Evolutionary conservation across 30 jellyfish, hydroid and myxozoan species (phyloP).

Genomic region (Kudoa iwatai): DNA sequence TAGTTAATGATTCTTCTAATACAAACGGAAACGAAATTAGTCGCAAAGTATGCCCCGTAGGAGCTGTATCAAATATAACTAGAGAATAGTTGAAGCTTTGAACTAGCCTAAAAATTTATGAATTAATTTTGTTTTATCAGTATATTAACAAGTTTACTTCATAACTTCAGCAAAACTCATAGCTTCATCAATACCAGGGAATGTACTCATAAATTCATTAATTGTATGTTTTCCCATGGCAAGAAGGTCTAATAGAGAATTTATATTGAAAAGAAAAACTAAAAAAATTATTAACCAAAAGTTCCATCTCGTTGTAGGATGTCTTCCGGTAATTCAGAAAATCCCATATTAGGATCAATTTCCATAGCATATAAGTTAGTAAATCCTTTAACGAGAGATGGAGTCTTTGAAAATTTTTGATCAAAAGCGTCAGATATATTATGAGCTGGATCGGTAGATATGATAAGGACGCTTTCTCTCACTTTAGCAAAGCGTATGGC

Average conservation of each 20-base stretch:
- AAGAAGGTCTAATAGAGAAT: too few species aligned
- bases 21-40: slow-evolving; percentile 44
- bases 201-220: slow-evolving; percentile 24
- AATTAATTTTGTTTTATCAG: too few species aligned
- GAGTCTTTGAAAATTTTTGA: slow-evolving; percentile 48
- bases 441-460: slow-evolving; percentile 89
- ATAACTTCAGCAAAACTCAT: slow-evolving; percentile 84
- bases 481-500: slow-evolving; percentile 29
- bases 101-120: too few species aligned
- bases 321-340: not conserved
- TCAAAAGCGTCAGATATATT: slow-evolving; percentile 78
- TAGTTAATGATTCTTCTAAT: slow-evolving; percentile 24
- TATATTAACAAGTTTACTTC: slow-evolving; percentile 6
- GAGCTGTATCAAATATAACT: slow-evolving; percentile 90
- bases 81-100: slow-evolving; percentile 43
- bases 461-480: slow-evolving; percentile 17
- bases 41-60: slow-evolving; percentile 84
- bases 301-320: not conserved
- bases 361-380: slow-evolving; percentile 39
- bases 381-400: slow-evolving; percentile 34
- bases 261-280: too few species aligned
- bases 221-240: too few species aligned
- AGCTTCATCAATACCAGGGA: slow-evolving; percentile 88
- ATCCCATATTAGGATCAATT: not conserved
- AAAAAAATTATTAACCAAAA: slow-evolving; percentile 8